These are phyloP conservation scores for Drosophila trapezifrons DNA, from an alignment of 1,140 invertebrate genomes.

Conservation along the genomic window DNA sequence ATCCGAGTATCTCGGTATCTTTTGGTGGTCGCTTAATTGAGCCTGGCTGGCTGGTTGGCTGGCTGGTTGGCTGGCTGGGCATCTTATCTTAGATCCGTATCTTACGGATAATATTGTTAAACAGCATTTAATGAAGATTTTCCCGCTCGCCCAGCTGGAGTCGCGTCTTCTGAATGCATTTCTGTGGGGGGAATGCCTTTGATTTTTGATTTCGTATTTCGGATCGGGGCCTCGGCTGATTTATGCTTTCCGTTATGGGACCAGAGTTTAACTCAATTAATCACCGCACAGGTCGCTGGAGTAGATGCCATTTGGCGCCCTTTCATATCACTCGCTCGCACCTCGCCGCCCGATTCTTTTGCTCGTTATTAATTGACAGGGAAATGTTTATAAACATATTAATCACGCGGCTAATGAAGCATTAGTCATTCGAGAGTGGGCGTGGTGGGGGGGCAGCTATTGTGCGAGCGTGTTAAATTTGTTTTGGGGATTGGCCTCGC, in stretches of 20 bases:
- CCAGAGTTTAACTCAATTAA: slow-evolving; percentile 47
- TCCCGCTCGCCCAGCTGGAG: slow-evolving; percentile 65
- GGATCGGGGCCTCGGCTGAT: slow-evolving; percentile 24
- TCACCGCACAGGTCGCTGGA: slow-evolving; percentile 37
- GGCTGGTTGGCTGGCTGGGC: slow-evolving; percentile 32
- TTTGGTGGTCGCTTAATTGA: slow-evolving; percentile 78
- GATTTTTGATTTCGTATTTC: slow-evolving; percentile 27
- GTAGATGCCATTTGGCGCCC: slow-evolving; percentile 61
- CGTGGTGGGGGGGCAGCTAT: slow-evolving; percentile 36
- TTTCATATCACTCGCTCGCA: slow-evolving; percentile 42
- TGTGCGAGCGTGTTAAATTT: slow-evolving; percentile 61
- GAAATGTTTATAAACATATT: slow-evolving; percentile 82
- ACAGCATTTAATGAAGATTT: slow-evolving; percentile 81
- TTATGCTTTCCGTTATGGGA: slow-evolving; percentile 63
- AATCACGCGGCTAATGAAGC: slow-evolving; percentile 78
- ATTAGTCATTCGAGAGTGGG: slow-evolving; percentile 65
- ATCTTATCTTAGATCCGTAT: slow-evolving; percentile 82
- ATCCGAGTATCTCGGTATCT: slow-evolving; percentile 42
- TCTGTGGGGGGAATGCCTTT: slow-evolving; percentile 27
- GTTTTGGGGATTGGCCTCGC: slow-evolving; percentile 34
- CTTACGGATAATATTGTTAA: slow-evolving; percentile 77
- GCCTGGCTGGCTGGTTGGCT: slow-evolving; percentile 29
- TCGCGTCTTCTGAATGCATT: slow-evolving; percentile 49
- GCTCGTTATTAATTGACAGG: slow-evolving; percentile 77
- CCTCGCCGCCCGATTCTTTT: slow-evolving; percentile 28